These are phyloP conservation scores for Rhynchomys soricoides DNA, from an alignment of 2,113 vertebrate genomes.

Conservation along the genomic window DNA sequence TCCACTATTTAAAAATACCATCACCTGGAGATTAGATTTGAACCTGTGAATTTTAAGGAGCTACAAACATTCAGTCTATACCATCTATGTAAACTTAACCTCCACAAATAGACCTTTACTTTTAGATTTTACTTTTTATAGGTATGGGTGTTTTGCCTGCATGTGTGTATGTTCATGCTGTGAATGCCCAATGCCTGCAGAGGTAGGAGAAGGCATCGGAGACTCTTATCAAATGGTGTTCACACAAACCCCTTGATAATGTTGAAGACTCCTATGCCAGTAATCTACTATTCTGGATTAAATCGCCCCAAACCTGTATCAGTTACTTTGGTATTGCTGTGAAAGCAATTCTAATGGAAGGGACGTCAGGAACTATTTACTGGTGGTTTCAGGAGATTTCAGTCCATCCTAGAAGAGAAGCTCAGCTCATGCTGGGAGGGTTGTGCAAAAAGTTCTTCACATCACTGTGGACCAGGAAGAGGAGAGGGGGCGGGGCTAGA, in stretches of 20 bases:
- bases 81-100: not conserved
- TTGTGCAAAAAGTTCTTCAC: not conserved
- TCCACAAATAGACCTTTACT: not conserved
- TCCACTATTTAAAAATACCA: not conserved
- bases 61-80: not conserved
- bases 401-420: not conserved
- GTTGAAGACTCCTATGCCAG: fast-evolving
- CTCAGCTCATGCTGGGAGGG: not conserved
- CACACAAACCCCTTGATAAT: not conserved
- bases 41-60: not conserved
- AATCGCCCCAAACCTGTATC: not conserved
- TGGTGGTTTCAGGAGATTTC: not conserved
- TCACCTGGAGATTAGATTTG: not conserved
- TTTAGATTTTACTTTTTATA: not conserved
- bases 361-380: not conserved
- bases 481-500: not conserved
- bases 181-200: not conserved
- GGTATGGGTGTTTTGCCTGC: not conserved
- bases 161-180: not conserved
- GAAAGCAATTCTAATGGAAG: not conserved
- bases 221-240: not conserved
- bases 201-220: not conserved
- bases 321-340: not conserved
- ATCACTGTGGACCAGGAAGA: not conserved
- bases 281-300: not conserved